Evolutionary conservation across 1,140 invertebrate species (phyloP), one percentile per base, ranked within the genome.

Genomic region (Grapholita molesta): DNA sequence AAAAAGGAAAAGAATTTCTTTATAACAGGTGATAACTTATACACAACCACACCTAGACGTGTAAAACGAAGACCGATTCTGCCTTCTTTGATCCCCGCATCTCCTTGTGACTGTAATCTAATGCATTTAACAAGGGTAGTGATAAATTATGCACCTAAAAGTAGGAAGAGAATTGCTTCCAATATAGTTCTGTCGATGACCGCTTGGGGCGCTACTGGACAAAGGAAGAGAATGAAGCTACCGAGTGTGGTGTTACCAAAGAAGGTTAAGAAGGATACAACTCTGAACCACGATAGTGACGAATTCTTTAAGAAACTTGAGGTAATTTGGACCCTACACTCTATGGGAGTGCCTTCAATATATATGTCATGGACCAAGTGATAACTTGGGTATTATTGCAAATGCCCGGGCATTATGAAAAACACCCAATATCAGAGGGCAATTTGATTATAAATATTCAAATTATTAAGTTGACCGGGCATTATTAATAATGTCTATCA

Each of bases 241-340:
- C 84, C 87, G 0, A 84, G 72, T 48, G 67, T 85, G 11, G 77
- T 80, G 65, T 64, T 78, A 3, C 32, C 74, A 12, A 82, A 66
- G 68, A 89, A 87, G 69, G 35, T 73, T 9, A 79, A 79, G 25
- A 83, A 81, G 28, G 76, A 84, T 15, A 80, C 78, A 66, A 69
- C 74, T 5, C 64, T 81, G 23, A 64, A 66, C 5, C 78, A 85
- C 61, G 78, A 89, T 55, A 84, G 78, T 64, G 86, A 85, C 23
- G 85, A 82, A 8, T 92, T 92, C 74, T 91, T 92, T 80, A 81
- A 75, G 66, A 89, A 86, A 33, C 79, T 92, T 61, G 90, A 92
- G 89, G 91, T 92, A 82, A 66, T 64, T 8, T n/a, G 3, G 33
- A 18, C 35, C 18, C n/a, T n/a, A n/a, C n/a, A n/a, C n/a, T n/a